These are phyloP conservation scores for Ara ararauna DNA, from an alignment of 2,797 vertebrate species.

Conservation along the genomic window DNA sequence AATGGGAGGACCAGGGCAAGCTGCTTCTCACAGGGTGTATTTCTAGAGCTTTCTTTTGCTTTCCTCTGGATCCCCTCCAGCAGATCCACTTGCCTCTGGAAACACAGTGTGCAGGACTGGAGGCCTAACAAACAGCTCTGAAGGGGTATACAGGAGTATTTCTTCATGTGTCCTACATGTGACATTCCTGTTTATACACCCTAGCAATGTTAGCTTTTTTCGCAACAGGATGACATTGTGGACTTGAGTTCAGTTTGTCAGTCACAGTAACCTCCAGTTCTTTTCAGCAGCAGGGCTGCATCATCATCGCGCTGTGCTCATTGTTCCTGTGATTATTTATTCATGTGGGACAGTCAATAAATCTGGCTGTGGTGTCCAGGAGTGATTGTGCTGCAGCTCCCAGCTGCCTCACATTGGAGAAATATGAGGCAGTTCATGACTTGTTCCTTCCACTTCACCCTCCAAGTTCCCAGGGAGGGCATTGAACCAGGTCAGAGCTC, in stretches of 20 bases:
- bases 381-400: not conserved
- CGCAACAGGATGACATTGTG: slow-evolving; percentile 56
- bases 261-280: slow-evolving; percentile 46
- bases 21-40: not conserved
- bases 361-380: not conserved
- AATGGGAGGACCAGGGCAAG: not conserved
- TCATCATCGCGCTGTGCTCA: slow-evolving; percentile 8
- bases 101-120: not conserved
- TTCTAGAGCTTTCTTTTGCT: slow-evolving; percentile 50
- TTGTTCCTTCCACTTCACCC: not conserved
- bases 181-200: slow-evolving; percentile 36
- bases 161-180: slow-evolving; percentile 4
- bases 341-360: slow-evolving; percentile 37
- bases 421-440: not conserved
- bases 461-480: slow-evolving; percentile 33
- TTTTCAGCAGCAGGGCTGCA: not conserved
- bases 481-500: slow-evolving; percentile 15
- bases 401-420: not conserved
- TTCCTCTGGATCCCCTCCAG: slow-evolving; percentile 6
- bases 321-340: slow-evolving; percentile 51
- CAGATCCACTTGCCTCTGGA: not conserved
- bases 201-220: slow-evolving; percentile 65
- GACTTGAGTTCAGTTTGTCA: slow-evolving; percentile 51
- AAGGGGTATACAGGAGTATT: not conserved
- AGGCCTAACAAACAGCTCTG: not conserved